These are phyloP conservation scores for Vimba vimba DNA, from an alignment of 2,113 vertebrate species.

Conservation along the genomic window DNA sequence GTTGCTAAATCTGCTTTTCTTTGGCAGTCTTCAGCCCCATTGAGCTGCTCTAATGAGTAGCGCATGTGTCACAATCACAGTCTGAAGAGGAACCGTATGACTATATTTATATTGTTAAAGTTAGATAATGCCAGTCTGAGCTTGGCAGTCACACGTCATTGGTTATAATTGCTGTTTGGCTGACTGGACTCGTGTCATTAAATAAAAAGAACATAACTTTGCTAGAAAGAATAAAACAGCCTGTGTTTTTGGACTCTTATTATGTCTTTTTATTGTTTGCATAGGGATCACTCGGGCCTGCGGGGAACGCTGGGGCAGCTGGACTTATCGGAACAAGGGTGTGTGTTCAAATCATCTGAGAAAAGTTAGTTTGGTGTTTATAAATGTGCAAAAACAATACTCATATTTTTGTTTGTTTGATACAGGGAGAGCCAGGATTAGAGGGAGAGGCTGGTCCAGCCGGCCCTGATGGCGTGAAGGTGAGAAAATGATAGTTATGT, in stretches of 20 bases:
- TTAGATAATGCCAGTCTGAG: conserved; percentile 1
- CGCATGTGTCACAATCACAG: neutral
- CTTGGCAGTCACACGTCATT: conserved; percentile 17
- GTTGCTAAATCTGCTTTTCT: neutral
- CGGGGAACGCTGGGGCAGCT: conserved; percentile 86
- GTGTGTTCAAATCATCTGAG: conserved; percentile 8
- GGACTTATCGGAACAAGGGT: conserved; percentile 90
- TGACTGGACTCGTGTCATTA: neutral
- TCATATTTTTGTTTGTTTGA: neutral
- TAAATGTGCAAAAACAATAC: neutral
- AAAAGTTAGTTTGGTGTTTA: neutral
- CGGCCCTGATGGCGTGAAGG: conserved; percentile 92
- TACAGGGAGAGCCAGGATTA: conserved; percentile 87
- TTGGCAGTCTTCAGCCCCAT: neutral
- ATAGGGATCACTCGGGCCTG: conserved; percentile 86
- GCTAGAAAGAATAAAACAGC: neutral
- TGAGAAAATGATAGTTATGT: conserved; percentile 48
- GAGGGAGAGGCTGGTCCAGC: conserved; percentile 85
- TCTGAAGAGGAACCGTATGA: conserved; percentile 18
- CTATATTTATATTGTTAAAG: conserved; percentile 29
- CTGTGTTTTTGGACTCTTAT: conserved; percentile 12
- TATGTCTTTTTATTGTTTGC: conserved; percentile 35
- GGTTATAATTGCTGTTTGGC: neutral
- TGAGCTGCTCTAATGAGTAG: neutral
- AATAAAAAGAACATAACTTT: neutral